Conservation (phyloP, 2,888 invertebrate species). For the Blomia tropicalis region DNA sequence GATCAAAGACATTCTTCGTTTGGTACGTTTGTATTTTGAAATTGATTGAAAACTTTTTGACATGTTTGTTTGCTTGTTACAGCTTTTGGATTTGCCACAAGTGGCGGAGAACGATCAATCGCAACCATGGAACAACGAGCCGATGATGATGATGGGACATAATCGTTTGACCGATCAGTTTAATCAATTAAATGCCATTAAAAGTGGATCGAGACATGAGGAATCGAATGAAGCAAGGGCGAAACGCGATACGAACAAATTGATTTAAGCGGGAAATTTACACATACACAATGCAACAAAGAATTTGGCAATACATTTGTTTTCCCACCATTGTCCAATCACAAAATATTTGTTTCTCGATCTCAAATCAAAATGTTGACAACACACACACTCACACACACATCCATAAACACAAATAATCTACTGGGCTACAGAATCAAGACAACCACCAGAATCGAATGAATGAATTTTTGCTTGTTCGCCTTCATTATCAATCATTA, state of each 20-base stretch:
- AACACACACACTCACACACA: neutral
- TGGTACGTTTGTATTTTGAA: too few relatives aligned
- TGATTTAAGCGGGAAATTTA: neutral
- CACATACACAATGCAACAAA: neutral
- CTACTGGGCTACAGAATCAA: neutral
- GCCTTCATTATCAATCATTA: too few relatives aligned
- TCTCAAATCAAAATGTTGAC: neutral
- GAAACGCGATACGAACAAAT: neutral
- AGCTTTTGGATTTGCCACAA: neutral
- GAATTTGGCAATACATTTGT: neutral
- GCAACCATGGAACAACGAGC: neutral
- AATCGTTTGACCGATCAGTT: neutral
- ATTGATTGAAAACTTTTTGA: neutral
- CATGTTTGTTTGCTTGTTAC: neutral
- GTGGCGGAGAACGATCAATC: neutral
- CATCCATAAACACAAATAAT: too few relatives aligned
- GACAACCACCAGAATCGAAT: neutral
- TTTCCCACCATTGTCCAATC: neutral
- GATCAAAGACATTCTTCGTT: conserved; percentile 13
- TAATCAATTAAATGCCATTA: neutral
- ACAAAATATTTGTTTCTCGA: neutral
- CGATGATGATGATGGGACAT: neutral
- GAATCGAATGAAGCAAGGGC: neutral
- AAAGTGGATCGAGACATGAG: neutral
- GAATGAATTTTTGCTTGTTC: too few relatives aligned